Evolutionary conservation across 2,888 invertebrate species (phyloP), one percentile per base, ranked within the genome.

Genomic region (Erebia epiphron): DNA sequence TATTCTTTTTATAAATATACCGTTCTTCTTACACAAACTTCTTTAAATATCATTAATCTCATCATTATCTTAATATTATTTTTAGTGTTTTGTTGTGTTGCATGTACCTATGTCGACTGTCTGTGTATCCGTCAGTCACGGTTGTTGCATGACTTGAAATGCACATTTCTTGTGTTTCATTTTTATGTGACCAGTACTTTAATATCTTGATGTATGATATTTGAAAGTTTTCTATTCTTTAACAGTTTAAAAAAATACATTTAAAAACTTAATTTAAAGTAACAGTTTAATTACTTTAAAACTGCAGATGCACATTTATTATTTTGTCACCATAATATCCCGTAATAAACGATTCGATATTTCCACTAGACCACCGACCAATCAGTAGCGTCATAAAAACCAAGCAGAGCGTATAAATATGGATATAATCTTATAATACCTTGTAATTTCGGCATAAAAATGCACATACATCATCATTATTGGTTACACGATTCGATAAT

Each of bases 401-500:
- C 62, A 21, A 49, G 18, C 21, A 1, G 4, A 7, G 61, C 62
- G 21, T 49, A 62, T 62, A 62, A 62, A 62, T 62, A 62, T 62
- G 62, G 62, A 62, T 62, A 62, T 62, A 54, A 64, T 64, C 52
- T 64, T 54, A 54, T 64, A 64, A 54, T 64, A 64, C 64, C 41
- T 35, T 13, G 52, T 56, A 66, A 66, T 56, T 66, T 66, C 43
- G 65, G 21, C 54, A 66, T 66, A 67, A 67, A 67, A 67, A 67
- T 54, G 67, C 61, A 62, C 70, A 46, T 66, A 70, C 46, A 70
- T 56, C 46, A 70, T 70, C 60, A 66, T 66, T 71, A 65, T 65
- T 62, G 68, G 65, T 68, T 68, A 71, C 71, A 68, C 61, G 71
- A 58, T 26, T 68, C 64, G 71, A 71, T 71, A 61, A 68, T 68